These are phyloP conservation scores for Coreoperca whiteheadi DNA, from an alignment of 2,113 vertebrate genomes.

Conservation along the genomic window DNA sequence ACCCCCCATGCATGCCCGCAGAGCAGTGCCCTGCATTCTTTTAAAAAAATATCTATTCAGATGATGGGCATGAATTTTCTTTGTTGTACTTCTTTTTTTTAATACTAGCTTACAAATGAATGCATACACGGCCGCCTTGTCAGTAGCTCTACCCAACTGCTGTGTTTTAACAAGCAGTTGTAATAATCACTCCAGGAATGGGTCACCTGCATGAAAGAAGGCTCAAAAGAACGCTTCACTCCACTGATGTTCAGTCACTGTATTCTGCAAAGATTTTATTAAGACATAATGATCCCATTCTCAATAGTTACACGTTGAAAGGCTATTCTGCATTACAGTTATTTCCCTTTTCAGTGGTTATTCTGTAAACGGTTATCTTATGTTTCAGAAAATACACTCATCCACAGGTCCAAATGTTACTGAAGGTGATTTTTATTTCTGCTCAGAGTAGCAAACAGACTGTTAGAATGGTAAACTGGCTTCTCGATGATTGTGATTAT, in stretches of 20 bases:
- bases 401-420: slow-evolving; percentile 35
- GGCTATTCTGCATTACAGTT: slow-evolving; percentile 37
- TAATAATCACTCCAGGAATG: slow-evolving; percentile 63
- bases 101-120: slow-evolving; percentile 64
- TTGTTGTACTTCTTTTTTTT: slow-evolving; percentile 42
- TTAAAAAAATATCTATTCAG: slow-evolving; percentile 50
- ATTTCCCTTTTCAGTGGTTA: slow-evolving; percentile 16
- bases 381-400: slow-evolving; percentile 5
- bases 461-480: slow-evolving; percentile 22
- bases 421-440: slow-evolving; percentile 40
- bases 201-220: slow-evolving; percentile 75
- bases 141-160: slow-evolving; percentile 63
- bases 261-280: slow-evolving; percentile 47
- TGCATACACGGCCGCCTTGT: slow-evolving; percentile 71
- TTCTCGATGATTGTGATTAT: slow-evolving; percentile 21
- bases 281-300: background rate
- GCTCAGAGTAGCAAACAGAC: slow-evolving; percentile 38
- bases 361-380: slow-evolving; percentile 30
- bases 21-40: slow-evolving; percentile 63
- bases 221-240: slow-evolving; percentile 55
- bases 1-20: slow-evolving; percentile 68
- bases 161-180: slow-evolving; percentile 69
- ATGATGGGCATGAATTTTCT: slow-evolving; percentile 66
- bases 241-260: slow-evolving; percentile 55
- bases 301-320: slow-evolving; percentile 16